These are phyloP conservation scores for Andrena hattorfiana DNA, from an alignment of 2,888 invertebrate species.

Conservation along the genomic window DNA sequence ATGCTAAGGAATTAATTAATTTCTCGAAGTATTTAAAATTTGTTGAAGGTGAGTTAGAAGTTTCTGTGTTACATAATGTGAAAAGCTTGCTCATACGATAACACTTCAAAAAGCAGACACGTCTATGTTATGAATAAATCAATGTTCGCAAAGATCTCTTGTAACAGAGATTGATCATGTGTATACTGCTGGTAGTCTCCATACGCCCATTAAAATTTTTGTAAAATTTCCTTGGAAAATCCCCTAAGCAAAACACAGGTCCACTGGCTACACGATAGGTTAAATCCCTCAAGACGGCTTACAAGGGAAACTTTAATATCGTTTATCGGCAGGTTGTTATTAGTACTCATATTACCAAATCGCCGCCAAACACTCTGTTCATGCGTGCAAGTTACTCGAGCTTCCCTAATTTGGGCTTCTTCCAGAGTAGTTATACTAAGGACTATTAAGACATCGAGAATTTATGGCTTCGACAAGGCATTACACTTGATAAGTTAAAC, in stretches of 20 bases:
- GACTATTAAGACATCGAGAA: conserved; percentile 29
- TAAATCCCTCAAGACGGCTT: background rate
- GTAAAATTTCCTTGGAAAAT: background rate
- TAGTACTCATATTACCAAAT: conserved; percentile 24
- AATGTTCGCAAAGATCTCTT: too few relatives aligned
- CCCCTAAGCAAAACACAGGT: too few relatives aligned
- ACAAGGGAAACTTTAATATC: background rate
- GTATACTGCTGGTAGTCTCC: too few relatives aligned
- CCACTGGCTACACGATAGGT: background rate
- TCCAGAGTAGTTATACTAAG: conserved; percentile 42
- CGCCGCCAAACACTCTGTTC: conserved; percentile 25
- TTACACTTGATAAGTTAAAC: conserved; percentile 13
- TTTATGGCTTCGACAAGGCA: conserved; percentile 31
- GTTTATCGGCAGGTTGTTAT: background rate
- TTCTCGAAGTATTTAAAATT: too few relatives aligned
- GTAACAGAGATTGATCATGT: too few relatives aligned
- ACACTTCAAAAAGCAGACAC: too few relatives aligned
- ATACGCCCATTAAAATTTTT: too few relatives aligned
- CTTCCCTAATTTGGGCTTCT: conserved; percentile 48
- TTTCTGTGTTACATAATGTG: too few relatives aligned
- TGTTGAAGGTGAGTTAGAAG: too few relatives aligned
- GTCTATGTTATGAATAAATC: too few relatives aligned
- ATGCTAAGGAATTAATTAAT: too few relatives aligned
- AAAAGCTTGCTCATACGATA: too few relatives aligned
- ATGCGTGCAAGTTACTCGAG: conserved; percentile 37